phyloP scores from a whole-genome alignment of 1,140 invertebrate species.

The Drosophila nigrodunni region DNA sequence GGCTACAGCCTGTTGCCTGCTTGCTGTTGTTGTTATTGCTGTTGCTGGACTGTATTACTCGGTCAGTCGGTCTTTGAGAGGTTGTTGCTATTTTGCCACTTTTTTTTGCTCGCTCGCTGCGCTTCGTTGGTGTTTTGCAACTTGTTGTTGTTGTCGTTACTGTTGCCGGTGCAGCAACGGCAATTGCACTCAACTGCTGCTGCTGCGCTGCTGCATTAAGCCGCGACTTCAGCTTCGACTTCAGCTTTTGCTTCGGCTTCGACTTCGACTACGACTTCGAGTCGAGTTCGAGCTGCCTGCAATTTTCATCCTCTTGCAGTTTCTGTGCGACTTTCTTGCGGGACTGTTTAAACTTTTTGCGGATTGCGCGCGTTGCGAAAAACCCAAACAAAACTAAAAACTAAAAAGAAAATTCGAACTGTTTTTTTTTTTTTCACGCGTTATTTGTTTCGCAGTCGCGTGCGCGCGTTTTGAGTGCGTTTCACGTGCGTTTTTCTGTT shows the following conservation, averaged over 20 bases:
- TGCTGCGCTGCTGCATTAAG: slow-evolving; percentile 42
- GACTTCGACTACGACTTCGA: slow-evolving; percentile 29
- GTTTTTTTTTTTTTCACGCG: slow-evolving; percentile 41
- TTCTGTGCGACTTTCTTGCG: slow-evolving; percentile 84
- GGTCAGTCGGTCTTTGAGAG: slow-evolving; percentile 84
- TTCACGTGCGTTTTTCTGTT: slow-evolving; percentile 60
- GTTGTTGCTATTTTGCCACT: slow-evolving; percentile 82
- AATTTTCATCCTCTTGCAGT: slow-evolving; percentile 84
- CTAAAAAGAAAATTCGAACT: slow-evolving; percentile 1
- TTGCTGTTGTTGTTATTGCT: slow-evolving; percentile 48
- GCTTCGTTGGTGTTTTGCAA: slow-evolving; percentile 66
- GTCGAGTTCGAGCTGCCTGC: slow-evolving; percentile 67
- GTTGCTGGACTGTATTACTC: slow-evolving; percentile 84
- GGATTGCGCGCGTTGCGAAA: slow-evolving; percentile 66
- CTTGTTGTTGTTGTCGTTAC: slow-evolving; percentile 58
- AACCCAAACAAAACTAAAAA: slow-evolving; percentile 29
- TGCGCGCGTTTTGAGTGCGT: slow-evolving; percentile 64
- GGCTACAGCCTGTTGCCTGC: slow-evolving; percentile 39
- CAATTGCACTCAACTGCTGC: slow-evolving; percentile 71
- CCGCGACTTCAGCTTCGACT: slow-evolving; percentile 30
- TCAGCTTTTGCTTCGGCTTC: slow-evolving; percentile 35
- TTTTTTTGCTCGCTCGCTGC: slow-evolving; percentile 57
- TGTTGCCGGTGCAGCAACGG: slow-evolving; percentile 61
- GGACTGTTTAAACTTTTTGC: slow-evolving; percentile 83
- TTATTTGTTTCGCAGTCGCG: slow-evolving; percentile 65